These are phyloP conservation scores for Eilema depressum DNA, from an alignment of 2,888 invertebrate genomes.

Conservation along the genomic window DNA sequence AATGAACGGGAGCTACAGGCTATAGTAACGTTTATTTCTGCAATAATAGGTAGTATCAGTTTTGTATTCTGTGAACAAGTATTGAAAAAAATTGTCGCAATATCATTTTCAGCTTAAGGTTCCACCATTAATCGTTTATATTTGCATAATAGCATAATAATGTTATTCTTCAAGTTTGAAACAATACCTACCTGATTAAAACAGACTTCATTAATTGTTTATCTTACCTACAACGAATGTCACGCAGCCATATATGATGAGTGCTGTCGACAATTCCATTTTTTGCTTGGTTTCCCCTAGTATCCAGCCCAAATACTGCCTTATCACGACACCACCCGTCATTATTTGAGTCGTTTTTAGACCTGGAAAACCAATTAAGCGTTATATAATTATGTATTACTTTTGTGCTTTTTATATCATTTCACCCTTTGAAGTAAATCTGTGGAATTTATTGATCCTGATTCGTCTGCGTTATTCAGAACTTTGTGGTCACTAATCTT, in stretches of 20 bases:
- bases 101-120: too few species aligned
- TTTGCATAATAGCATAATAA: too few species aligned
- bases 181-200: neutral
- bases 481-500: too few species aligned
- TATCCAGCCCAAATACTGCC: slow-evolving; percentile 59
- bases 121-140: too few species aligned
- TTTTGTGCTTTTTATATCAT: neutral
- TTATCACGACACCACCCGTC: slow-evolving; percentile 57
- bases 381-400: neutral
- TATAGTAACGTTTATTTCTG: too few species aligned
- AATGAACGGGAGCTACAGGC: too few species aligned
- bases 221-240: slow-evolving; percentile 61
- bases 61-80: too few species aligned
- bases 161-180: neutral
- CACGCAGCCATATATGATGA: slow-evolving; percentile 59
- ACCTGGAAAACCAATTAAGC: slow-evolving; percentile 48
- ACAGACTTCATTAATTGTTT: neutral
- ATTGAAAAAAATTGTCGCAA: too few species aligned
- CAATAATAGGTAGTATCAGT: too few species aligned
- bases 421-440: neutral
- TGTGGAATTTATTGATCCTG: neutral
- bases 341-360: slow-evolving; percentile 60
- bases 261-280: slow-evolving; percentile 42
- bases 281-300: slow-evolving; percentile 54
- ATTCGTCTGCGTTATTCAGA: neutral